These are phyloP conservation scores for Tetrax tetrax DNA, from an alignment of 2,113 vertebrate species.

Conservation along the genomic window DNA sequence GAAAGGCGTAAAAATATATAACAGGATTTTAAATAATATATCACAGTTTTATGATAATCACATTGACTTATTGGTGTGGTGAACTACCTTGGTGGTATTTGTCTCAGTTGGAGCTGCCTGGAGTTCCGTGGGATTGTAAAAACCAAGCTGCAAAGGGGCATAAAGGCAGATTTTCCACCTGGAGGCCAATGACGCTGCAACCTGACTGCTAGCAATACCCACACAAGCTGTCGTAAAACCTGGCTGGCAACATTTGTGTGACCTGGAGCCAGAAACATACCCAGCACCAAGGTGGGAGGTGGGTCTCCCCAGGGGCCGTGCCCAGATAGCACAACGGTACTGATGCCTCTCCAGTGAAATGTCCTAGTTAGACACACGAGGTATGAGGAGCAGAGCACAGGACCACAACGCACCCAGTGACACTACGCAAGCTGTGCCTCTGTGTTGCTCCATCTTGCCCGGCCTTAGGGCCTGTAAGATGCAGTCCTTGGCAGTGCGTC, in stretches of 20 bases:
- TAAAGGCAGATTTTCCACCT: neutral
- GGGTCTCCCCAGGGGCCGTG: neutral
- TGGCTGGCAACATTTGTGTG: neutral
- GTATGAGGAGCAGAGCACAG: neutral
- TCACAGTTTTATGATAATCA: neutral
- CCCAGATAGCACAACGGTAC: neutral
- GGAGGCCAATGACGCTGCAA: neutral
- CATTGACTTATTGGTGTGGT: neutral
- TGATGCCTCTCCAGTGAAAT: neutral
- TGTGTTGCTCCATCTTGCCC: rapidly evolving
- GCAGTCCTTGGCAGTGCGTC: neutral
- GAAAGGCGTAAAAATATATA: neutral
- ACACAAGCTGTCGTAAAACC: neutral
- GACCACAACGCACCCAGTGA: neutral
- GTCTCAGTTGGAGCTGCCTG: neutral
- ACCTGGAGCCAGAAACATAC: neutral
- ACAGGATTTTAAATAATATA: neutral
- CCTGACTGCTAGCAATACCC: neutral
- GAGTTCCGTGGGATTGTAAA: neutral
- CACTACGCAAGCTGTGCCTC: neutral
- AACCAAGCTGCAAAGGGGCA: neutral
- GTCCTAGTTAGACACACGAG: neutral
- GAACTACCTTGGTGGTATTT: neutral
- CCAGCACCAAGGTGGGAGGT: neutral
- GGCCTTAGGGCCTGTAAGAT: neutral